phyloP scores from a whole-genome alignment of 2,888 invertebrate genomes.

The Andrena praecox region DNA sequence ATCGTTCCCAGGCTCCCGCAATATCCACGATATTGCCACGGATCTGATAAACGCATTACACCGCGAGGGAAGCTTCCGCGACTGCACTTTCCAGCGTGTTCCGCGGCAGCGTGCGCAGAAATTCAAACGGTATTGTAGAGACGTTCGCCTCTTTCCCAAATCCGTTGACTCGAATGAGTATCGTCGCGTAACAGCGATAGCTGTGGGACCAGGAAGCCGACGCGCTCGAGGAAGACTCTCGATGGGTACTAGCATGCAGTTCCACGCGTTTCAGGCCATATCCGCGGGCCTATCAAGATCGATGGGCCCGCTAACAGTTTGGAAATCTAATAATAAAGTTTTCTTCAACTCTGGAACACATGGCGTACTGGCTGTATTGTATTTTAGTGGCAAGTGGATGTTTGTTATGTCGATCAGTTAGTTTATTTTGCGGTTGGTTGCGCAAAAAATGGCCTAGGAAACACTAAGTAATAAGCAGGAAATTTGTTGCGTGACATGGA shows the following conservation, averaged over 20 bases:
- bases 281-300: constrained; percentile 7
- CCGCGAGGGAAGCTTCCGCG: constrained; percentile 64
- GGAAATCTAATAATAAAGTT: not conserved
- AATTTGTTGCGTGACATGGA: too few relatives aligned
- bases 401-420: too few relatives aligned
- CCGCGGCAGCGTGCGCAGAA: constrained; percentile 45
- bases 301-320: constrained; percentile 1
- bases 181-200: constrained; percentile 34
- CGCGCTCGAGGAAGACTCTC: constrained; percentile 32
- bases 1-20: constrained; percentile 50
- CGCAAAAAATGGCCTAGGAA: too few relatives aligned
- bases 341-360: not conserved
- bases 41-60: constrained; percentile 67
- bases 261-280: not conserved
- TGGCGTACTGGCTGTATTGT: not conserved
- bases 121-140: constrained; percentile 64
- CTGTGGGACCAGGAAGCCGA: constrained; percentile 49
- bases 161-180: constrained; percentile 15
- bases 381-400: not conserved
- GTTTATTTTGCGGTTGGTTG: too few relatives aligned
- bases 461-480: too few relatives aligned
- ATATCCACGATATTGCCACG: constrained; percentile 47
- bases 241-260: not conserved
- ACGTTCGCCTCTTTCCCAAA: constrained; percentile 61
- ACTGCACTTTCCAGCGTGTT: constrained; percentile 67